These are phyloP conservation scores for Rhea pennata DNA, from an alignment of 2,113 vertebrate species.

Conservation along the genomic window DNA sequence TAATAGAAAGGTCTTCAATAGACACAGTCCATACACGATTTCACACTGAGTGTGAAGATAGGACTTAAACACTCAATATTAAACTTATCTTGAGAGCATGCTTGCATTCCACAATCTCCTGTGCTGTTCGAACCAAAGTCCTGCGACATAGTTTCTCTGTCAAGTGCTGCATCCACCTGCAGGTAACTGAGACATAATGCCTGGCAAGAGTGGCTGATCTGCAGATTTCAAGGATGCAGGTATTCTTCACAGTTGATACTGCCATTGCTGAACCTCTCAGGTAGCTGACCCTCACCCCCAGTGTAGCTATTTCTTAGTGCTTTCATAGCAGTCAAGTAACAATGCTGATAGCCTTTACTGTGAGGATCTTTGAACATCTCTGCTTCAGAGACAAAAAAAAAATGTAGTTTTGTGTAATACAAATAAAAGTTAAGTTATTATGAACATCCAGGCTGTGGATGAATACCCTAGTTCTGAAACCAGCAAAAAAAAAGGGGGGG, in stretches of 20 bases:
- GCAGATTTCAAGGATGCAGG: neutral
- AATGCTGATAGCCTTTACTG: neutral
- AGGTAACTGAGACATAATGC: neutral
- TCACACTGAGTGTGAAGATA: neutral
- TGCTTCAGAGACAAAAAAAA: neutral
- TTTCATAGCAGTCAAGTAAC: neutral
- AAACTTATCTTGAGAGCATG: neutral
- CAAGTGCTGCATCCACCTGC: neutral
- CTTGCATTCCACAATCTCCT: neutral
- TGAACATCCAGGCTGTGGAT: neutral
- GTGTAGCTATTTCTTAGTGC: neutral
- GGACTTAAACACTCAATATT: neutral
- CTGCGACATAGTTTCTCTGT: neutral
- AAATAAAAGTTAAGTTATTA: neutral
- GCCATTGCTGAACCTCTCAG: neutral
- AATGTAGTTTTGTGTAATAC: neutral
- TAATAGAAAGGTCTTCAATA: neutral
- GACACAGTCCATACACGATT: neutral
- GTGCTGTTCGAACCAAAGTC: neutral
- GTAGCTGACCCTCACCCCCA: neutral
- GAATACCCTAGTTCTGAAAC: neutral
- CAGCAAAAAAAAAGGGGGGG: neutral
- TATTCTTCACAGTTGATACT: neutral
- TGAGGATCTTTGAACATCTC: neutral
- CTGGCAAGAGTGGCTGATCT: neutral